phyloP scores from a whole-genome alignment of 1,140 invertebrate species.

The Brachionus manjavacas region DNA sequence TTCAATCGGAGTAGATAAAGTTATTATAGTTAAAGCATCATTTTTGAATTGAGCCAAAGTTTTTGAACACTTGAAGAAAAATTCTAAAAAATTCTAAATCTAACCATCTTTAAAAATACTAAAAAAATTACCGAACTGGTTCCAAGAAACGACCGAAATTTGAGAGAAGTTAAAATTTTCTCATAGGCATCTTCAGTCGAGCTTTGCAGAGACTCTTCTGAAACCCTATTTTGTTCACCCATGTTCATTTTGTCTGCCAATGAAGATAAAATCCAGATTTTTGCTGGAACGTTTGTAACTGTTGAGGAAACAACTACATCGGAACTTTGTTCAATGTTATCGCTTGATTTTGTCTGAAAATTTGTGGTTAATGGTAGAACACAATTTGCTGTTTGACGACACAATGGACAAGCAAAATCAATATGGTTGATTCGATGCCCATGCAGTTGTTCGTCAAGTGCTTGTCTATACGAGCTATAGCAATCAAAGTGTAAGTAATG shows the following conservation, averaged over 20 bases:
- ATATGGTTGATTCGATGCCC: constrained; percentile 61
- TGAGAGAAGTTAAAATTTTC: background rate
- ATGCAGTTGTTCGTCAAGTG: constrained; percentile 59
- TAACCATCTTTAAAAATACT: background rate
- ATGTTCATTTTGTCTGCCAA: background rate
- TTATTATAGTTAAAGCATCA: constrained; percentile 4
- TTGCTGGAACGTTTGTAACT: background rate
- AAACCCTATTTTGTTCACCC: background rate
- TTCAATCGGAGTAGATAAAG: background rate
- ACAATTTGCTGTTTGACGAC: constrained; percentile 84
- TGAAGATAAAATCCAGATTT: constrained; percentile 18
- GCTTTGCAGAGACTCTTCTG: background rate
- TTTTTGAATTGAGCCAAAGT: constrained; percentile 15
- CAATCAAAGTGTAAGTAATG: constrained; percentile 90
- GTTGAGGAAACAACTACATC: background rate
- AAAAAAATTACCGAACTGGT: background rate
- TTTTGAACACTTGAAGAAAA: background rate
- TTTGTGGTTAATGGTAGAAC: constrained; percentile 80
- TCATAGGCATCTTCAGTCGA: background rate
- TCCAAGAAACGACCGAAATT: background rate
- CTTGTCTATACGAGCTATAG: constrained; percentile 77
- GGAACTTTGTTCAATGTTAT: background rate
- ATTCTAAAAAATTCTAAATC: background rate
- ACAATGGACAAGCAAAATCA: constrained; percentile 87
- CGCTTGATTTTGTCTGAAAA: background rate